These are phyloP conservation scores for Amblyopsis hoosieri DNA, from an alignment of 2,797 vertebrate genomes.

Conservation along the genomic window DNA sequence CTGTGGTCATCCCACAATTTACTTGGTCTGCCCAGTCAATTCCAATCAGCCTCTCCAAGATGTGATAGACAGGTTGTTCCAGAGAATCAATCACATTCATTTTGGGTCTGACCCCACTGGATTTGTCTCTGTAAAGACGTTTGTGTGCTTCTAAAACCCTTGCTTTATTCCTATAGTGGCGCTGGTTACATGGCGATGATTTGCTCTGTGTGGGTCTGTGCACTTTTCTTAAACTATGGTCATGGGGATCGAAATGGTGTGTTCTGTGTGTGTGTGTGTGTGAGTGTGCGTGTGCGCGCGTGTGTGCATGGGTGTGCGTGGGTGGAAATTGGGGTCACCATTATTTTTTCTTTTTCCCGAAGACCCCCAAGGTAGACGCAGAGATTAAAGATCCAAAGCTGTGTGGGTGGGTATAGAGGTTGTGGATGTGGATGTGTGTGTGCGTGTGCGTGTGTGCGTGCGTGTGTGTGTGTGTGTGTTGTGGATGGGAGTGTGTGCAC, in stretches of 20 bases:
- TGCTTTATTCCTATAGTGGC: constrained; percentile 19
- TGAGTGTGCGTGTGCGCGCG: constrained; percentile 21
- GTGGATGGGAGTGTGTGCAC: constrained; percentile 13
- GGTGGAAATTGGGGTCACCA: constrained; percentile 56
- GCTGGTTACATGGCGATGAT: constrained; percentile 29
- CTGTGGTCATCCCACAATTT: constrained; percentile 40
- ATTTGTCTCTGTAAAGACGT: constrained; percentile 16
- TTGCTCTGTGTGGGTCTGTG: constrained; percentile 22
- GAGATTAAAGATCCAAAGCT: constrained; percentile 50
- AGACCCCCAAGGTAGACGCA: constrained; percentile 43
- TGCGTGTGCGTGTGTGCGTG: constrained; percentile 10
- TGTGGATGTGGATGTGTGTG: constrained; percentile 16
- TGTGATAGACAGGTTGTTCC: constrained; percentile 52
- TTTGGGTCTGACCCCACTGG: constrained; percentile 41
- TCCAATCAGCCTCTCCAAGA: constrained; percentile 45
- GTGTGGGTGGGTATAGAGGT: constrained; percentile 32
- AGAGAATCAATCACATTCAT: constrained; percentile 66
- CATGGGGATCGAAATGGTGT: constrained; percentile 10
- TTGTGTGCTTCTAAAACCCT: constrained; percentile 18
- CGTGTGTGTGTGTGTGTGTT: constrained; percentile 21
- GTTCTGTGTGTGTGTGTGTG: constrained; percentile 27
- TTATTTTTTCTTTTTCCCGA: constrained; percentile 39
- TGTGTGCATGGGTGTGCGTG: constrained; percentile 33
- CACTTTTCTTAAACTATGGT: constrained; percentile 20
- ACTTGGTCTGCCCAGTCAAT: constrained; percentile 56